Base-by-base conservation (phyloP, 1,140 invertebrate genomes). In the Halictus rubicundus region DNA sequence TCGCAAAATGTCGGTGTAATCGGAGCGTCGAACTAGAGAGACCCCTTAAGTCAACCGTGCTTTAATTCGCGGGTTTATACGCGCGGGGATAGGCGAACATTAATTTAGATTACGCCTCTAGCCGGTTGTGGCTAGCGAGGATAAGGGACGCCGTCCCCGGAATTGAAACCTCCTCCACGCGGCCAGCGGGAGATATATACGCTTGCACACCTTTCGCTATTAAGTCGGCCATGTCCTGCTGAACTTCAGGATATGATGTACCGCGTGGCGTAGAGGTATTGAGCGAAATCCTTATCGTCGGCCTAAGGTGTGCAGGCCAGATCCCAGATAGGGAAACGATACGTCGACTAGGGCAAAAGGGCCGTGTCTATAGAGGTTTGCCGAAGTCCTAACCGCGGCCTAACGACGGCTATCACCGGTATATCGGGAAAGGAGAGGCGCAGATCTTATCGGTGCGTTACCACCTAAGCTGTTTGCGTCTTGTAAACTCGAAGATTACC, bases 401-500 rank as follows among this genome's bases (percentile, higher is more conserved):
- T 84, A 83, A 87, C 84, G 84, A 87, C 78, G 81, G 78, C 82
- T 87, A 87, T 87, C 85, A 84, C 78, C 77, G 85, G 82, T 82
- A 87, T 84, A 84, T 87, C 76, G 79, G 80, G 83, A 77, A 73
- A 82, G 82, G 82, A 72, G 82, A 68, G 81, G 59, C 76, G 84
- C 77, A 72, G 90, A 90, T 91, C 90, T 91, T 91, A 91, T 91
- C 90, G 85, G 82, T 87, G 86, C 85, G 89, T 90, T 89, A 91
- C 89, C 89, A 90, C 90, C 87, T 91, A 91, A 91, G 88, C 90
- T 90, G 89, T 91, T 91, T 91, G 89, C 89, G 89, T 91, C 90
- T 90, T 91, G 90, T 90, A 91, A 91, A 91, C 90, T 91, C 83
- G 80, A 82, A 88, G 85, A 87, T 88, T 88, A 85, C 71, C 70